phyloP scores from a whole-genome alignment of 2,888 invertebrate species.

The Andrena trimmerana region DNA sequence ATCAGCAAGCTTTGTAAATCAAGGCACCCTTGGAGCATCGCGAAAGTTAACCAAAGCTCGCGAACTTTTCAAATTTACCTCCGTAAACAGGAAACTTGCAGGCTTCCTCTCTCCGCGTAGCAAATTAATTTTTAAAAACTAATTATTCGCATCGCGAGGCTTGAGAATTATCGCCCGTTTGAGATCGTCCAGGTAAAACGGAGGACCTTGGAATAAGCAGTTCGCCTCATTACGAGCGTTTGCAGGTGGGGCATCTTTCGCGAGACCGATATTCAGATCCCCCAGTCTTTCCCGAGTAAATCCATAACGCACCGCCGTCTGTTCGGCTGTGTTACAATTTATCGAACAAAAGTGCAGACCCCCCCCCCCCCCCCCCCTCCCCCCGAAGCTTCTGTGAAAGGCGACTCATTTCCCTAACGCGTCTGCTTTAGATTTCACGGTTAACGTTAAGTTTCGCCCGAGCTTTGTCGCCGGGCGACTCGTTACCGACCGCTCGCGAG shows the following conservation, averaged over 20 bases:
- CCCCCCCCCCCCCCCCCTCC: no score
- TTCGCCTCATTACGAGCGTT: background rate
- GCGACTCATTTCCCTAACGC: background rate
- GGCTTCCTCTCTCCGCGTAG: background rate
- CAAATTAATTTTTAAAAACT: constrained; percentile 1
- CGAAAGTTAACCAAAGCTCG: background rate
- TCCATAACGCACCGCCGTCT: no score
- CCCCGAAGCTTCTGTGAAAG: background rate
- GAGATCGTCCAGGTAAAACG: background rate
- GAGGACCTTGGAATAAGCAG: background rate
- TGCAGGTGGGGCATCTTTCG: background rate
- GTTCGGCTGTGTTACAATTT: no score
- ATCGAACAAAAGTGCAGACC: no score
- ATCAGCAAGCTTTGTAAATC: background rate
- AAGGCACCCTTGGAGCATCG: background rate
- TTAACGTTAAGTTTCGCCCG: constrained; percentile 26
- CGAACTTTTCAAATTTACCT: constrained; percentile 28
- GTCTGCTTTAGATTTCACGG: background rate
- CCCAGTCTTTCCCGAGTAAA: no score
- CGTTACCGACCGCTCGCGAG: constrained; percentile 24
- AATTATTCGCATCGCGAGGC: constrained; percentile 21
- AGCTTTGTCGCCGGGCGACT: constrained; percentile 20
- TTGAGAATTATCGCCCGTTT: background rate
- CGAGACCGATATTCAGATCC: background rate
- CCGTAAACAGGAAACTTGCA: background rate